Conservation (phyloP, 2,888 invertebrate species). For the Ypsolopha scabrella region DNA sequence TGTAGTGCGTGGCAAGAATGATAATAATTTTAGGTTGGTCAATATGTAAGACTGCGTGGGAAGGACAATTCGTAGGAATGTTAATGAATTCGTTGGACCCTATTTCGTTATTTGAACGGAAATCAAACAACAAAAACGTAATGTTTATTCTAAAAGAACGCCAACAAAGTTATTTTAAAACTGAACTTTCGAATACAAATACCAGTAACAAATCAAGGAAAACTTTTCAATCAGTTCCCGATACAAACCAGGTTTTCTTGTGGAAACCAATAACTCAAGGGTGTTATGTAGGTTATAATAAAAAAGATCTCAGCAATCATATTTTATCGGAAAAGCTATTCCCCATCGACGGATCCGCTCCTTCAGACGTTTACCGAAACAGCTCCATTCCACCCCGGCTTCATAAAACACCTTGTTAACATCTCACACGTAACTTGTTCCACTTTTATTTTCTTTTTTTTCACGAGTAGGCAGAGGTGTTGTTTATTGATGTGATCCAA, state of each 20-base stretch:
- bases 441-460: slow-evolving; percentile 3
- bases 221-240: background rate
- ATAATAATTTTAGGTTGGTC: slow-evolving; percentile 7
- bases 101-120: too few species aligned
- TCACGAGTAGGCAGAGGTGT: background rate
- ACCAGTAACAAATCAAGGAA: too few species aligned
- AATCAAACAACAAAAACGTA: too few species aligned
- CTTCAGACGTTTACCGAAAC: slow-evolving; percentile 29
- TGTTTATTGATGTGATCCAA: slow-evolving; percentile 8
- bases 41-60: too few species aligned
- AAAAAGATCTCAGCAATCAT: slow-evolving; percentile 59
- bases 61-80: too few species aligned
- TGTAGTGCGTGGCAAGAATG: slow-evolving; percentile 41
- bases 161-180: too few species aligned
- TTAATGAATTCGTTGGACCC: too few species aligned
- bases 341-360: slow-evolving; percentile 29
- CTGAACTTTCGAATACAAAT: too few species aligned
- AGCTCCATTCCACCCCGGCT: slow-evolving; percentile 38
- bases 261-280: background rate
- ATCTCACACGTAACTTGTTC: slow-evolving; percentile 11
- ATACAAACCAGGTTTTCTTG: background rate
- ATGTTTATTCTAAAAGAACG: too few species aligned
- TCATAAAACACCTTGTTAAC: slow-evolving; percentile 46
- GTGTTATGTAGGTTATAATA: slow-evolving; percentile 27
- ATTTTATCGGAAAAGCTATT: slow-evolving; percentile 56